These are phyloP conservation scores for Ceratina australensis DNA, from an alignment of 1,140 invertebrate genomes.

Conservation along the genomic window DNA sequence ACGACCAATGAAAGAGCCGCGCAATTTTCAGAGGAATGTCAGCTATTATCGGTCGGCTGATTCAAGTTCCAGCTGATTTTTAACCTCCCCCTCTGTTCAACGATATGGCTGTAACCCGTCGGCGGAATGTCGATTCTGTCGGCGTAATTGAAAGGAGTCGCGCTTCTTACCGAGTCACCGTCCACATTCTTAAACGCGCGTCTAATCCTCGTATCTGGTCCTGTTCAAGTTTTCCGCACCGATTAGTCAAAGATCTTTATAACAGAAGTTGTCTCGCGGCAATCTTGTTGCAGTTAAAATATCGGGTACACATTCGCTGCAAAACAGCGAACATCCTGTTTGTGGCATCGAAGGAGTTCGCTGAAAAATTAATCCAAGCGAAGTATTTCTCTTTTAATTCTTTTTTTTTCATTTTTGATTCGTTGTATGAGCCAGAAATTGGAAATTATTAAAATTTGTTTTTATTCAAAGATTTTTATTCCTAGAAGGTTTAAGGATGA, in stretches of 20 bases:
- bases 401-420: too few species aligned
- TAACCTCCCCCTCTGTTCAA: not conserved
- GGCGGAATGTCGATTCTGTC: constrained; percentile 36
- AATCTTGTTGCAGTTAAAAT: too few species aligned
- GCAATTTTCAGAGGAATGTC: constrained; percentile 41
- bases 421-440: too few species aligned
- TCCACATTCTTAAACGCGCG: constrained; percentile 33
- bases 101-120: constrained; percentile 23
- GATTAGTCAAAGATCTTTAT: constrained; percentile 25
- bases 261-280: not conserved
- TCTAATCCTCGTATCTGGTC: constrained; percentile 23
- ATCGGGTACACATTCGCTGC: too few species aligned
- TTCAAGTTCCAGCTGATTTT: constrained; percentile 37
- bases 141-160: constrained; percentile 39
- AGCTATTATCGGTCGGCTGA: constrained; percentile 28
- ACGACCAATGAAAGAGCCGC: constrained; percentile 13
- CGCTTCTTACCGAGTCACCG: not conserved
- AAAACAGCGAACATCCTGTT: too few species aligned
- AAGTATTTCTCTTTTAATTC: too few species aligned
- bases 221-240: not conserved
- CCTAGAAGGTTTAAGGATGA: constrained; percentile 10
- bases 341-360: too few species aligned
- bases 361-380: too few species aligned
- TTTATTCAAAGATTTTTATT: not conserved
- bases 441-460: too few species aligned